Base-by-base conservation (phyloP, 2,113 vertebrate genomes). In the Aegypius monachus region DNA sequence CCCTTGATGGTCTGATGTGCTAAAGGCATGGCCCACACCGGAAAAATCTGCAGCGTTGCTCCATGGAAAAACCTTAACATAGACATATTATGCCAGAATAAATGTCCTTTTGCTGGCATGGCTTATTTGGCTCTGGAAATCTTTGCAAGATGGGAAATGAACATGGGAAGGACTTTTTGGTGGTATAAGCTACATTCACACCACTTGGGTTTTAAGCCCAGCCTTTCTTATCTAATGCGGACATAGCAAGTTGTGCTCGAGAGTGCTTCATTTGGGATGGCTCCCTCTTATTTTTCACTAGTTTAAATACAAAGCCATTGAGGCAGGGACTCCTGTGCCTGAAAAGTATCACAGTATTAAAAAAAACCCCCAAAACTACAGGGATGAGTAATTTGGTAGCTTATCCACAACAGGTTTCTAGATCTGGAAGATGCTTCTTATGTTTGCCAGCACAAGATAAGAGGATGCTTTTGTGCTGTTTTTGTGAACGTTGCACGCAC, bases 41-140 rank as follows among this genome's bases (percentile, higher is more conserved):
- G 68, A 74, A 66, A 63, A 45, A n/a, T 45, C 55, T 68, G 36
- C 4, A 20, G 19, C 6, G 13, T 43, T 73, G 9, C 72, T 86
- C 47, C 31, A 3, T 31, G 20, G 16, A 38, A 71, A 88, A 63
- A 4, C 2, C 21, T 21, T 50, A 16, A 53, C 0, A 0, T 5
- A 86, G 66, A 23, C 2, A 4, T 53, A 14, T 19, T 27, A 34
- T 50, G 45, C 11, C 31, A 53, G 42, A 75, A 70, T 52, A 82
- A 38, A 42, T 18, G 6, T 62, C 20, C 14, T 81, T 75, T 40
- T 55, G 50, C 38, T 81, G 55, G 17, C 19, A 17, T 26, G 38
- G 31, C 16, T 92, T 62, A 34, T 53, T 63, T 88, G 45, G n/a
- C 26, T 74, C 38, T 74, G 47, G 48, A 58, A 82, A 50, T 62